Percentiles rank a stretch among this genome's conserved stretches.
Evolutionary conservation across 2,113 vertebrate genomes (phyloP).

Genomic region (Monopterus albus): DNA sequence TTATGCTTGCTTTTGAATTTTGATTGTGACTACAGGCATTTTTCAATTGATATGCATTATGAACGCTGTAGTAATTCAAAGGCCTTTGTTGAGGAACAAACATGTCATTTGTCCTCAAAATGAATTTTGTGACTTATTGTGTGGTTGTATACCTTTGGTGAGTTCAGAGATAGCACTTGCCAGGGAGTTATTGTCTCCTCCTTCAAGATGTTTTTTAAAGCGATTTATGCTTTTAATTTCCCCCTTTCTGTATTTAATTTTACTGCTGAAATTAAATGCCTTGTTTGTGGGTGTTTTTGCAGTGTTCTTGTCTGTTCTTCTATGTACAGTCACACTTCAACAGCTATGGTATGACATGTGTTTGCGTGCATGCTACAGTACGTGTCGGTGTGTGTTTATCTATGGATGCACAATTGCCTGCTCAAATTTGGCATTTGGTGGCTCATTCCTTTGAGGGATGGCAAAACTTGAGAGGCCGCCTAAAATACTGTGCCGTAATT

Average conservation of each 20-base stretch:
- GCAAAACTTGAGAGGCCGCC: constrained; percentile 79
- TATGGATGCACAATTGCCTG: constrained; percentile 56
- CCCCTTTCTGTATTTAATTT: constrained; percentile 15
- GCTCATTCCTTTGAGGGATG: constrained; percentile 78
- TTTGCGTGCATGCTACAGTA: constrained; percentile 29
- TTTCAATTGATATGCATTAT: constrained; percentile 68
- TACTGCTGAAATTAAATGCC: constrained; percentile 25
- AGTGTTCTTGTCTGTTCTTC: constrained; percentile 24
- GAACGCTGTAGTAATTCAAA: constrained; percentile 69
- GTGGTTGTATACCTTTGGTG: constrained; percentile 22
- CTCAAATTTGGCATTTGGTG: constrained; percentile 73
- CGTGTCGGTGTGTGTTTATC: constrained; percentile 50
- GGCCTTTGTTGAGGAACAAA: constrained; percentile 73
- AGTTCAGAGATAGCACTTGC: constrained; percentile 17
- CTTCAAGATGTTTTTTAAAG: background rate
- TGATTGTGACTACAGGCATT: constrained; percentile 73
- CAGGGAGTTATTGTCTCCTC: background rate
- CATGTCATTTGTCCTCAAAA: constrained; percentile 64
- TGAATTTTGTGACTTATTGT: constrained; percentile 40
- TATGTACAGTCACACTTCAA: constrained; percentile 47
- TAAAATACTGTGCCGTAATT: constrained; percentile 85
- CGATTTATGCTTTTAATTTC: constrained; percentile 13
- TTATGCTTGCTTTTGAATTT: constrained; percentile 75
- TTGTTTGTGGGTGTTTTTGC: constrained; percentile 14
- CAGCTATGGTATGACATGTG: constrained; percentile 18